Conservation (phyloP, 1,140 invertebrate species). For the Atta texana region DNA sequence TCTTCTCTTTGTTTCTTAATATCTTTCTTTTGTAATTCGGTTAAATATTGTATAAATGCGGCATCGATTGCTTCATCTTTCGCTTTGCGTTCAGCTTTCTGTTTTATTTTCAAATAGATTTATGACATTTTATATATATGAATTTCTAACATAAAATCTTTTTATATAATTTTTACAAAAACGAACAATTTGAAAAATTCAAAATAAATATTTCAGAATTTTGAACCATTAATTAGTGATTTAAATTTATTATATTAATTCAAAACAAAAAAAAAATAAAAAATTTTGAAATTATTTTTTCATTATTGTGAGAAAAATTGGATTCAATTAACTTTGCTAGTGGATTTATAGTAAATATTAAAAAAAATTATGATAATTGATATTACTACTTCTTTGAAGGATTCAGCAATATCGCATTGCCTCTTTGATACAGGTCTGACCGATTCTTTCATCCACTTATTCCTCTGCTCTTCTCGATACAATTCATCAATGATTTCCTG, state of each 20-base stretch:
- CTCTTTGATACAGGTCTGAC: neutral
- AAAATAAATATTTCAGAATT: no score
- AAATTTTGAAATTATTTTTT: neutral
- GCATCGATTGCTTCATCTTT: neutral
- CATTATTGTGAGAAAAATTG: neutral
- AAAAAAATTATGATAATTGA: neutral
- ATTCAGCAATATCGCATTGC: slow-evolving; percentile 5
- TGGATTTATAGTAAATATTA: neutral
- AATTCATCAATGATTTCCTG: neutral
- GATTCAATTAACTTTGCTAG: neutral
- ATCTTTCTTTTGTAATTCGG: neutral
- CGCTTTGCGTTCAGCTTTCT: slow-evolving; percentile 18
- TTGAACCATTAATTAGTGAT: neutral
- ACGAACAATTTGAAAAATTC: neutral
- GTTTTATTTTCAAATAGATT: neutral
- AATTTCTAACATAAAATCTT: neutral
- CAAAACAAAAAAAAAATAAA: neutral
- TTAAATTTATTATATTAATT: slow-evolving; percentile 5
- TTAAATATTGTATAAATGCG: neutral
- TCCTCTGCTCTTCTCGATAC: neutral
- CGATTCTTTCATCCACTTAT: neutral
- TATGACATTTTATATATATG: neutral
- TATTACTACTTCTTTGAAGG: neutral
- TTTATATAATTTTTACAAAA: neutral
- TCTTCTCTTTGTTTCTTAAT: neutral